Evolutionary conservation across 2,113 vertebrate genomes (phyloP).

Genomic region (Gavialis gangeticus): DNA sequence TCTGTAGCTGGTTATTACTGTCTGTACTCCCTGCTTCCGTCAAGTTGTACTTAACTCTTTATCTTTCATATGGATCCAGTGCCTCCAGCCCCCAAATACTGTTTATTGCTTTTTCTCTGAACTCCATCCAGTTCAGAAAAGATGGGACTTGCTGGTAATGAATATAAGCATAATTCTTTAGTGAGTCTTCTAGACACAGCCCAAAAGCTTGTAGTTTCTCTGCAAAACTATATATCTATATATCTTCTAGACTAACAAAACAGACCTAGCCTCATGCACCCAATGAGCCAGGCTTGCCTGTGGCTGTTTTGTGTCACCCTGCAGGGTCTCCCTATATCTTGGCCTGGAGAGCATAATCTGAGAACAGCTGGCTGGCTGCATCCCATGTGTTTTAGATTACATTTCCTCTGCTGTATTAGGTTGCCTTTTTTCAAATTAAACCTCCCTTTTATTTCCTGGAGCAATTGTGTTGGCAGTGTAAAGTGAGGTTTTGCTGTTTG

Average conservation of each 20-base stretch:
- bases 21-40: rapidly evolving
- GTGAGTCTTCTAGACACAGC: not conserved
- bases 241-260: not conserved
- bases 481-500: not conserved
- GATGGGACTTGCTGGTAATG: not conserved
- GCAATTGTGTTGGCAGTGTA: rapidly evolving
- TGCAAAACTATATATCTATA: not conserved
- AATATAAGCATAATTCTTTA: not conserved
- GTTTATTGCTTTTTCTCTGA: not conserved
- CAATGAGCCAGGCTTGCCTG: not conserved
- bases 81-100: not conserved
- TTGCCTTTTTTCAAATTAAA: not conserved
- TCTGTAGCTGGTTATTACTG: not conserved
- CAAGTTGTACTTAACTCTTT: not conserved
- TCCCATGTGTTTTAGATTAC: not conserved
- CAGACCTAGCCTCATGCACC: no score
- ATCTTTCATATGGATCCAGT: not conserved
- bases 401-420: not conserved
- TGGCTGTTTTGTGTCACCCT: not conserved
- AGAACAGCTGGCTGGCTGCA: not conserved
- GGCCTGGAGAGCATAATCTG: not conserved
- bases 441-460: rapidly evolving
- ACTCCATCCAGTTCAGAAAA: not conserved
- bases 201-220: not conserved
- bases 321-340: not conserved